A percentile compares a stretch with the other conserved stretches of the same genome.
These are phyloP conservation scores for Pterois miles DNA, from an alignment of 2,797 vertebrate species.

Conservation along the genomic window DNA sequence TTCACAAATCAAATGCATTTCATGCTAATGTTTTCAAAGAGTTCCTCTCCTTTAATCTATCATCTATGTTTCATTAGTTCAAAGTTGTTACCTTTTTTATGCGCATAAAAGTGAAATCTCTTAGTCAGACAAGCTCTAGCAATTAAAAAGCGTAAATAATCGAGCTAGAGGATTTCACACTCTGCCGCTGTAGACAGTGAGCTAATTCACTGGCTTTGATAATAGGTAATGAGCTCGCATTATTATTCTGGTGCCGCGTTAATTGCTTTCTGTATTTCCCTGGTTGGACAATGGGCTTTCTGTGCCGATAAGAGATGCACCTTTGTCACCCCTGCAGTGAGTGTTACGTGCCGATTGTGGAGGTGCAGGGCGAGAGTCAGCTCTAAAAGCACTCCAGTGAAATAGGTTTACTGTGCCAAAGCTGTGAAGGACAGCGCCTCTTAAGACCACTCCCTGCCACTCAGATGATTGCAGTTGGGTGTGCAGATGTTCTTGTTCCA, in stretches of 20 bases:
- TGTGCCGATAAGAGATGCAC: slow-evolving; percentile 85
- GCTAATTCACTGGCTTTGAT: slow-evolving; percentile 87
- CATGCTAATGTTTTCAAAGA: slow-evolving; percentile 79
- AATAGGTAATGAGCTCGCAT: slow-evolving; percentile 87
- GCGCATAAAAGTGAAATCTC: slow-evolving; percentile 83
- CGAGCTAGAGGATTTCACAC: slow-evolving; percentile 84
- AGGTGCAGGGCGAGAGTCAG: slow-evolving; percentile 74
- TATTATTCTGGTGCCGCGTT: slow-evolving; percentile 85
- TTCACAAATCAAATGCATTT: slow-evolving; percentile 78
- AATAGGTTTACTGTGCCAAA: slow-evolving; percentile 83
- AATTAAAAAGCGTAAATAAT: slow-evolving; percentile 87
- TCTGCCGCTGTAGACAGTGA: slow-evolving; percentile 82
- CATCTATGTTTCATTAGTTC: slow-evolving; percentile 82
- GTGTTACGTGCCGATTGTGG: slow-evolving; percentile 83
- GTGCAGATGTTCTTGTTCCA: slow-evolving; percentile 73
- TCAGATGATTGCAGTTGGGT: slow-evolving; percentile 74
- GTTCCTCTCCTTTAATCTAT: slow-evolving; percentile 80
- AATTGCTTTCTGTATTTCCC: slow-evolving; percentile 89
- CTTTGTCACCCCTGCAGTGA: slow-evolving; percentile 83
- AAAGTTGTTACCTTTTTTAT: slow-evolving; percentile 81
- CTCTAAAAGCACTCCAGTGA: slow-evolving; percentile 85
- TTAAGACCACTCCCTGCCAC: slow-evolving; percentile 76
- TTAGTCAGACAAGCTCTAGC: slow-evolving; percentile 81
- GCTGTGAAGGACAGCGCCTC: slow-evolving; percentile 81
- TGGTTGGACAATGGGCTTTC: slow-evolving; percentile 86